Conservation (phyloP, 2,113 vertebrate species). For the Channa maculata region DNA sequence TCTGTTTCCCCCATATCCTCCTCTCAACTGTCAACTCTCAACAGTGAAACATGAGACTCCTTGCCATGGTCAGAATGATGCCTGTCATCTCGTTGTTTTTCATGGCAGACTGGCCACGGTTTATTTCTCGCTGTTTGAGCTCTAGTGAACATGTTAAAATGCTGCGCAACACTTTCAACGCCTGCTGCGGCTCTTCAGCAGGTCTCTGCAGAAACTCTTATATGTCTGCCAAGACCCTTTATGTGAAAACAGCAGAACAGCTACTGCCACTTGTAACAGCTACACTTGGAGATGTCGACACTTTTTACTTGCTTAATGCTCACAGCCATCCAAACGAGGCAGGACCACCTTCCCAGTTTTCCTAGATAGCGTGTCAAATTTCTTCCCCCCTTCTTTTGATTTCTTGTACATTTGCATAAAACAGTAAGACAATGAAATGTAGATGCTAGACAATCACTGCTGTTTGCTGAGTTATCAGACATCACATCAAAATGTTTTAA, state of each 20-base stretch:
- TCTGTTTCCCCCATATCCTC: conserved; percentile 12
- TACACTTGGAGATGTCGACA: conserved; percentile 20
- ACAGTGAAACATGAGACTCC: conserved; percentile 10
- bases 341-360: neutral
- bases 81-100: conserved; percentile 26
- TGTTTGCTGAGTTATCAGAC: neutral
- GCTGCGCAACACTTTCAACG: conserved; percentile 21
- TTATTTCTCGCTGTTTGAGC: conserved; percentile 35
- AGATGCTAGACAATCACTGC: conserved; percentile 2
- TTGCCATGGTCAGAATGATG: conserved; percentile 27
- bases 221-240: conserved; percentile 3
- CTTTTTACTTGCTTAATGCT: neutral
- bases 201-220: conserved; percentile 23
- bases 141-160: conserved; percentile 38
- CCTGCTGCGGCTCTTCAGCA: conserved; percentile 7
- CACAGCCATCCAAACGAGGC: neutral
- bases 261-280: conserved; percentile 12
- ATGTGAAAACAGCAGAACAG: conserved; percentile 14
- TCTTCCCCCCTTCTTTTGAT: neutral
- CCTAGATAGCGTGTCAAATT: neutral
- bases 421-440: conserved; percentile 8
- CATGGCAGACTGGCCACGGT: conserved; percentile 34
- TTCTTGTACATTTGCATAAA: neutral
- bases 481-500: neutral
- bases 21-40: conserved; percentile 24